Percentiles rank a stretch among this genome's conserved stretches.
Evolutionary conservation across 92 coral and sea anemone genomes (phyloP).

Genomic region (Parazoanthus darwini): DNA sequence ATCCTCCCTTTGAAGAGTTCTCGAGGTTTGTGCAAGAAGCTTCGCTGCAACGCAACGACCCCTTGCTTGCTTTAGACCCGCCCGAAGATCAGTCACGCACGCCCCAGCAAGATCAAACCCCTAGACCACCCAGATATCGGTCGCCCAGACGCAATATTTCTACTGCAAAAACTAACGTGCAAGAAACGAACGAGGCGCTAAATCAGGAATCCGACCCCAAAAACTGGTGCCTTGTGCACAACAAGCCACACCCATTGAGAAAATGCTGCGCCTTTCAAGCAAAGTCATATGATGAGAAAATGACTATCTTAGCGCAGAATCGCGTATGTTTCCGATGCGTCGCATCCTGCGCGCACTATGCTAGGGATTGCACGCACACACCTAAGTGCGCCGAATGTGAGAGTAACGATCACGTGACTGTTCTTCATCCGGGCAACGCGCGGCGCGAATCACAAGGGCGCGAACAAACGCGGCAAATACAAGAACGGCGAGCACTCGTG

Average conservation of each 20-base stretch:
- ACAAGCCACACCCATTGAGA: slow-evolving; percentile 22
- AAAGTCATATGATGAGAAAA: slow-evolving; percentile 38
- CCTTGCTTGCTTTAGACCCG: slow-evolving; percentile 46
- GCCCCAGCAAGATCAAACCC: neutral
- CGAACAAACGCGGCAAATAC: no score
- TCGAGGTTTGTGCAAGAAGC: slow-evolving; percentile 51
- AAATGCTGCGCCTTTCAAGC: slow-evolving; percentile 31
- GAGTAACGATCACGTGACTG: slow-evolving; percentile 47
- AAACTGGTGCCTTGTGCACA: neutral
- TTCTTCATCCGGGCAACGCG: slow-evolving; percentile 31
- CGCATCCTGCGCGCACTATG: slow-evolving; percentile 47
- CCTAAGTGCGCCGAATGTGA: slow-evolving; percentile 39
- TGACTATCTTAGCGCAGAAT: slow-evolving; percentile 44
- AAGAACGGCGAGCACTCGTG: no score
- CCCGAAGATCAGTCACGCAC: neutral
- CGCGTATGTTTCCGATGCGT: slow-evolving; percentile 51
- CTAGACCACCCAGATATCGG: neutral
- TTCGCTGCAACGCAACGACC: slow-evolving; percentile 49
- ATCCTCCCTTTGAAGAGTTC: slow-evolving; percentile 64
- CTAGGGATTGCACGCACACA: slow-evolving; percentile 46
- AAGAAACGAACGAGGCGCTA: neutral
- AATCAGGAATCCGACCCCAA: neutral
- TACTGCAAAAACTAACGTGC: slow-evolving; percentile 3
- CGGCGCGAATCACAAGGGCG: no score
- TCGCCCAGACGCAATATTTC: neutral